A percentile compares a stretch with the other conserved stretches of the same genome.
Evolutionary conservation across 2,888 invertebrate genomes (phyloP).

Genomic region (Cosmopolites sordidus): DNA sequence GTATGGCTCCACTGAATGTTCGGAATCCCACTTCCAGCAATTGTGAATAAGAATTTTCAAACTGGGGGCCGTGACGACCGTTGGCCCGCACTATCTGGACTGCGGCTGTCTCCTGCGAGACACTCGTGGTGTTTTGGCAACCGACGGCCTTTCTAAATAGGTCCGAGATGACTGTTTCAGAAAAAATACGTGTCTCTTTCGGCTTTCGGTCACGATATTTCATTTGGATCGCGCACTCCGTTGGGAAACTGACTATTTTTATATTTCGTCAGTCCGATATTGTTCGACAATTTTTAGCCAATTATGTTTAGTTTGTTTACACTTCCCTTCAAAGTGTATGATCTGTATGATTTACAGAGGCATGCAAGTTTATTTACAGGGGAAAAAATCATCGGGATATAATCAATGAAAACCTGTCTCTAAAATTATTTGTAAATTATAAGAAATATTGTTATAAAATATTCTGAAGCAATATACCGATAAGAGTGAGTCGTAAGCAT

Average conservation of each 20-base stretch:
- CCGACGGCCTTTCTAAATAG: slow-evolving; percentile 22
- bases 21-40: slow-evolving; percentile 8
- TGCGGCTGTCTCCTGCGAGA: slow-evolving; percentile 10
- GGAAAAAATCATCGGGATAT: too few relatives aligned
- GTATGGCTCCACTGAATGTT: slow-evolving; percentile 12
- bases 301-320: too few relatives aligned
- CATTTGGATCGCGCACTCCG: not conserved
- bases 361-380: not conserved
- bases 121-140: slow-evolving; percentile 19
- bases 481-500: too few relatives aligned
- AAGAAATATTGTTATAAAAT: too few relatives aligned
- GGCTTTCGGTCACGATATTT: slow-evolving; percentile 3
- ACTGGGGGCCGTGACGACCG: slow-evolving; percentile 10
- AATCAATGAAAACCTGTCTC: too few relatives aligned
- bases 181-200: slow-evolving; percentile 19
- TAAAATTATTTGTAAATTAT: too few relatives aligned
- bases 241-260: slow-evolving; percentile 1
- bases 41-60: slow-evolving; percentile 6
- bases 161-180: slow-evolving; percentile 23
- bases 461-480: too few relatives aligned
- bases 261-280: not conserved
- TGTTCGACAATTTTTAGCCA: too few relatives aligned
- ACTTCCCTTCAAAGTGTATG: too few relatives aligned
- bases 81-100: slow-evolving; percentile 15
- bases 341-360: too few relatives aligned